Conservation (phyloP, 2,797 vertebrate genomes). For the Alectoris magna region DNA sequence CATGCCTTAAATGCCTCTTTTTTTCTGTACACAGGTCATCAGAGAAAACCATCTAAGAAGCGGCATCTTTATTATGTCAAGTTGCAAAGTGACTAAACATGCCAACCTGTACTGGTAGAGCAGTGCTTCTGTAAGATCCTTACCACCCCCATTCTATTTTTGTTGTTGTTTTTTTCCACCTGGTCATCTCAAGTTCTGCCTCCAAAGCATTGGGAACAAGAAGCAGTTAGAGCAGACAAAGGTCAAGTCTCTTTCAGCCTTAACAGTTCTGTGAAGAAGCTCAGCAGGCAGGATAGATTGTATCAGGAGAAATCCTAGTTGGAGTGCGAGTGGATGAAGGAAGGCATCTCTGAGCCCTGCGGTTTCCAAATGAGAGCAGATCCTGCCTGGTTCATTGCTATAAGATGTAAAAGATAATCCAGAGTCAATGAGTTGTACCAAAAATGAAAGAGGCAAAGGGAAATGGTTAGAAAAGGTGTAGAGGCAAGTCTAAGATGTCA, state of each 20-base stretch:
- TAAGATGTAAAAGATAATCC: not conserved
- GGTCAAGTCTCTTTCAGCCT: not conserved
- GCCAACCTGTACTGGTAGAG: not conserved
- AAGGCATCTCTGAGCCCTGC: not conserved
- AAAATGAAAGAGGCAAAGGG: not conserved
- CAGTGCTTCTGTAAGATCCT: not conserved
- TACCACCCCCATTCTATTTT: not conserved
- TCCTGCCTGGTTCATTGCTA: not conserved
- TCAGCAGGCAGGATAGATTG: not conserved
- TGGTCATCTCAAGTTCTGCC: not conserved
- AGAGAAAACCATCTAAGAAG: not conserved
- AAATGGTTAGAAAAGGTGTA: not conserved
- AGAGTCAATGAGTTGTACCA: not conserved
- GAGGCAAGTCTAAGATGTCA: not conserved
- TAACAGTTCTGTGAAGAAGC: not conserved
- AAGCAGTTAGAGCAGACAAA: not conserved
- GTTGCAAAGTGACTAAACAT: not conserved
- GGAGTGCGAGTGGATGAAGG: not conserved
- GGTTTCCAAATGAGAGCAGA: not conserved
- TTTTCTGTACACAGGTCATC: not conserved
- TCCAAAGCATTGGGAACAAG: not conserved
- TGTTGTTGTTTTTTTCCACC: not conserved
- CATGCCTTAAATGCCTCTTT: not conserved
- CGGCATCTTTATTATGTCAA: not conserved
- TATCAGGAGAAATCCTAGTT: not conserved